Conservation (phyloP, 2,888 invertebrate genomes). For the Apoderus coryli region DNA sequence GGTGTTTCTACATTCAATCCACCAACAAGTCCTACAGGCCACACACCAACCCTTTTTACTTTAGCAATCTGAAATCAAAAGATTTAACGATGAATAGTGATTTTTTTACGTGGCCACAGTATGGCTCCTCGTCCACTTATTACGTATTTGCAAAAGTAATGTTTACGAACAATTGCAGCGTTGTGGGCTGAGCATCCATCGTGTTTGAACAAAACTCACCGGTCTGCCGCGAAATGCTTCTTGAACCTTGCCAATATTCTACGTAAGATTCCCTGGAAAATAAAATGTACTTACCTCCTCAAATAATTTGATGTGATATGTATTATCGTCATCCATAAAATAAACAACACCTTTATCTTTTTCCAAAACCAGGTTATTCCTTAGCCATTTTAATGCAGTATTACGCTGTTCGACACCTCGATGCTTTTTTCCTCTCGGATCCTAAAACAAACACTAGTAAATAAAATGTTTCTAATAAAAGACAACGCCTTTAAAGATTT, state of each 20-base stretch:
- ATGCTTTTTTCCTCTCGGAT: conserved; percentile 64
- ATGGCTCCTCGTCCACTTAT: no score
- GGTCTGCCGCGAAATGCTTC: no score
- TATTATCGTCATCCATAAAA: conserved; percentile 96
- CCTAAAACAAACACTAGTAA: conserved; percentile 18
- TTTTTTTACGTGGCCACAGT: no score
- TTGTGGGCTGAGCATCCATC: no score
- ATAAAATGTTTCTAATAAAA: no score
- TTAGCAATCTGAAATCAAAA: conserved; percentile 54
- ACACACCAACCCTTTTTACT: conserved; percentile 74
- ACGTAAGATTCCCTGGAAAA: no score
- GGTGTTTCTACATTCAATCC: conserved; percentile 89
- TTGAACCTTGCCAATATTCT: conserved; percentile 5
- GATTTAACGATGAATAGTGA: not conserved
- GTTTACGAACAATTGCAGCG: no score
- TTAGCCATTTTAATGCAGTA: conserved; percentile 67
- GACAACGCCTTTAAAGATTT: not conserved
- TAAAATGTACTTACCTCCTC: conserved; percentile 61
- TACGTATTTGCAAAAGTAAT: no score
- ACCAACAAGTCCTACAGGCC: conserved; percentile 94
- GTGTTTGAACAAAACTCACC: no score
- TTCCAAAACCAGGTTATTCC: conserved; percentile 41
- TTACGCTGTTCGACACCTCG: conserved; percentile 88
- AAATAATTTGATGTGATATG: conserved; percentile 80
- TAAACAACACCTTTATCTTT: conserved; percentile 63